Evolutionary conservation across 2,113 vertebrate genomes (phyloP).

Genomic region (Argyrosomus japonicus): DNA sequence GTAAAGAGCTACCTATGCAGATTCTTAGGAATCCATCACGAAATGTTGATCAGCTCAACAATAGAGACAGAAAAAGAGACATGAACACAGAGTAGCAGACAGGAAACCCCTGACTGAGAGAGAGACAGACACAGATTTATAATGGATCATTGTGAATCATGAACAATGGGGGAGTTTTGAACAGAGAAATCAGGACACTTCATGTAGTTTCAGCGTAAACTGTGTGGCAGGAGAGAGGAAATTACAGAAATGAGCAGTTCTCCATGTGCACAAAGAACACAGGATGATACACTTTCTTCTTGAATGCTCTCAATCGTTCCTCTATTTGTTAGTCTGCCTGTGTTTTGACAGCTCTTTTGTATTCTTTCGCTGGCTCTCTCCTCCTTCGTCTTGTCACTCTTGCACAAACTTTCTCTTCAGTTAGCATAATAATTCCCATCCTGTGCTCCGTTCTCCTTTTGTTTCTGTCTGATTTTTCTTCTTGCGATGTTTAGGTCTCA

Average conservation of each 20-base stretch:
- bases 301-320: background rate
- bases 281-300: background rate
- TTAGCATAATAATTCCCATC: background rate
- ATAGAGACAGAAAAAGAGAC: background rate
- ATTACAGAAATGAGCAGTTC: background rate
- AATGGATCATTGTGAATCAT: background rate
- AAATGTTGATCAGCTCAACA: background rate
- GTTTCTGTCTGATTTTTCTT: constrained; percentile 1
- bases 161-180: background rate
- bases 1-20: background rate
- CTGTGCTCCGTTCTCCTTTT: background rate
- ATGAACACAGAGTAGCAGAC: constrained; percentile 2
- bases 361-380: background rate
- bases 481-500: no score
- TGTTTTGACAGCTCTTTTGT: constrained; percentile 32
- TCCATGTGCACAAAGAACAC: background rate
- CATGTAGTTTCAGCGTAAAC: background rate
- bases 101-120: background rate
- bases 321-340: background rate
- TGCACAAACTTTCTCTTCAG: background rate
- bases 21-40: background rate
- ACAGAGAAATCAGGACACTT: background rate
- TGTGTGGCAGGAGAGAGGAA: background rate
- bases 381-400: background rate
- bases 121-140: background rate